These are phyloP conservation scores for Mobula hypostoma DNA, from an alignment of 2,113 vertebrate species.

Conservation along the genomic window DNA sequence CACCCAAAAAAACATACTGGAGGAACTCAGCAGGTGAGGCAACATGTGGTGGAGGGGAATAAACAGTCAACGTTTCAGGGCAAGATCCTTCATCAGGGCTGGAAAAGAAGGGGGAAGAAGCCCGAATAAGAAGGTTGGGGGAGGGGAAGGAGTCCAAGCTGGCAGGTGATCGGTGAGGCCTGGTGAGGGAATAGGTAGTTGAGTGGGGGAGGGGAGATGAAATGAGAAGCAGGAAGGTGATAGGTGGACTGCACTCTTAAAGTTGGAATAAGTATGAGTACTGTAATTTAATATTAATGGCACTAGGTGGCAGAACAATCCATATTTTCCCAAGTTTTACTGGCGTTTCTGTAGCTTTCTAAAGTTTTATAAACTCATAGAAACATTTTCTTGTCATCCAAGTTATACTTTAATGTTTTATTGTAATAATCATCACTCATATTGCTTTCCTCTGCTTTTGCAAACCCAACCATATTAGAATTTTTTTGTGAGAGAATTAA, in stretches of 20 bases:
- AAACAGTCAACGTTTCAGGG: no score
- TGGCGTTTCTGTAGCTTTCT: not conserved
- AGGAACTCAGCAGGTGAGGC: no score
- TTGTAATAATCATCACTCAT: not conserved
- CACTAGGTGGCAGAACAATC: conserved; percentile 3
- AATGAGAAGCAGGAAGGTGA: no score
- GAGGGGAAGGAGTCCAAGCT: no score
- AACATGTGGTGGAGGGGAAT: no score
- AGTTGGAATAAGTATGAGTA: not conserved
- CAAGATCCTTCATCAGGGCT: no score
- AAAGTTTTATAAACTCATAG: not conserved
- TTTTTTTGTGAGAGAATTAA: not conserved
- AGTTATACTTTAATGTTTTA: not conserved
- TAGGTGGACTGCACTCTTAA: not conserved
- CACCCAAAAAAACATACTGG: no score
- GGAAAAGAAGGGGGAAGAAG: no score
- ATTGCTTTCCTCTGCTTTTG: not conserved
- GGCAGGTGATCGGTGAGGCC: no score
- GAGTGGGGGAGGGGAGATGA: no score
- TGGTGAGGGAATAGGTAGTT: no score
- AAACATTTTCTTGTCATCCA: not conserved
- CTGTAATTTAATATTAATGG: not conserved
- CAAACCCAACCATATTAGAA: not conserved
- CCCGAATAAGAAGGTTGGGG: no score
- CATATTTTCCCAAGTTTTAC: not conserved